Conservation (phyloP, 2,888 invertebrate species). For the Melieria picta region DNA sequence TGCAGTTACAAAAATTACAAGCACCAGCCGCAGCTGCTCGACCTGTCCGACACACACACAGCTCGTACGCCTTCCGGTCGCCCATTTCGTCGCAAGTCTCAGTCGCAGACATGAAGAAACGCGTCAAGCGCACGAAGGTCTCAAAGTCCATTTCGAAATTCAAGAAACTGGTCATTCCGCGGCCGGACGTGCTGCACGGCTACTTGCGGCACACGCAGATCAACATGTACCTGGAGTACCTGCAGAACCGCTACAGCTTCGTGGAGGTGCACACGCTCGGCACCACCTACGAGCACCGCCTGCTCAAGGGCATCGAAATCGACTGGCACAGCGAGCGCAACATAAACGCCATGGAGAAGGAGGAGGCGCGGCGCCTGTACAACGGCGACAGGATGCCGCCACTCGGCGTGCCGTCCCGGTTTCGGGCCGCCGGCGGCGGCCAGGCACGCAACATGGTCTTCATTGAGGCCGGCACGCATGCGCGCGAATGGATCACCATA, state of each 20-base stretch:
- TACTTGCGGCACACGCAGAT: conserved; percentile 60
- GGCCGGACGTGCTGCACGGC: conserved; percentile 56
- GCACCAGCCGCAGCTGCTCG: too few species aligned
- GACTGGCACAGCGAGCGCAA: conserved; percentile 57
- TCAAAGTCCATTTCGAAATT: conserved; percentile 19
- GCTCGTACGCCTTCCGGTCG: too few species aligned
- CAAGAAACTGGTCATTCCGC: conserved; percentile 45
- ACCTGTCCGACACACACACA: too few species aligned
- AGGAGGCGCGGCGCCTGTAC: conserved; percentile 33
- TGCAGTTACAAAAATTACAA: too few species aligned
- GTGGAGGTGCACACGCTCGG: conserved; percentile 60
- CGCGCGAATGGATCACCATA: conserved; percentile 76
- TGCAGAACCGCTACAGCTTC: conserved; percentile 55
- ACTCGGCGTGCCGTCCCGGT: neutral
- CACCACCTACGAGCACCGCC: conserved; percentile 57
- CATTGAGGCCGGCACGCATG: conserved; percentile 69
- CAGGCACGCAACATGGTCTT: conserved; percentile 55
- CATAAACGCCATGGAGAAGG: conserved; percentile 39
- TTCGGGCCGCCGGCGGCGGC: conserved; percentile 8
- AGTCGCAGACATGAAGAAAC: conserved; percentile 3
- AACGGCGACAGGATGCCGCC: neutral
- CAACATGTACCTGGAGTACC: conserved; percentile 60
- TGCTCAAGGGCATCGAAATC: conserved; percentile 59
- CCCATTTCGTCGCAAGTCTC: too few species aligned
- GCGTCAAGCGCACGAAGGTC: neutral